Base-by-base conservation (phyloP, 1,140 invertebrate genomes). In the Drosophila pandora region DNA sequence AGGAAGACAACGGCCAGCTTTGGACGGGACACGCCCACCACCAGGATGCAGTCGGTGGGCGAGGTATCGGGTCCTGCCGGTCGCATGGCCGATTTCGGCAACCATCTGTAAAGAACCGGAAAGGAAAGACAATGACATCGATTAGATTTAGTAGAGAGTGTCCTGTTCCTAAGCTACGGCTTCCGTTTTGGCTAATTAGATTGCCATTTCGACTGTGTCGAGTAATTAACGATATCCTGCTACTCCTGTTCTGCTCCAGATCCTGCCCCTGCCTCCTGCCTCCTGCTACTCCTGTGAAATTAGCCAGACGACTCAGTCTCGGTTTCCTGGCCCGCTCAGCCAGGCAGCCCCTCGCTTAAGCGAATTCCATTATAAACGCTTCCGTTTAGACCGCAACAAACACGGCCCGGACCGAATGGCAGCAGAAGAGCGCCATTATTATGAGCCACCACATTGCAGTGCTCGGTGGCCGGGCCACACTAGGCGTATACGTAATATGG, bases 1-100 rank as follows among this genome's bases (percentile, higher is more conserved):
- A 96, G 93, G 90, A 96, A 95, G 54, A 95, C 95, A 78, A 95
- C 94, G 76, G 95, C 95, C 93, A 96, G 94, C 91, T 95, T 96
- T 68, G 95, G 95, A 92, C 95, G 94, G 83, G 95, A 96, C 77
- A 96, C 94, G 57, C 95, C 95, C 76, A 96, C 94, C 78, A 96
- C 95, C 71, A 96, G 92, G 82, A 96, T 95, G 93, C 95, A 96
- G 92, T 96, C 95, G 37, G 85, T 81, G 72, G 91, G 91, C 90
- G 95, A 95, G 84, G 95, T 93, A 92, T 95, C 95, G 91, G 94
- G 94, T 92, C 95, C 95, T 81, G 94, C 95, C 76, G 95, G 94
- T 91, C 95, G 94, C 93, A 96, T 96, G 71, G 94, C 95, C 83
- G 95, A 94, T 90, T 95, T 94, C 72, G 95, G 94, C 92, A 96